Conservation (phyloP, 64 coral and sea anemone genomes). For the Hydrozoanthus tunicans region DNA sequence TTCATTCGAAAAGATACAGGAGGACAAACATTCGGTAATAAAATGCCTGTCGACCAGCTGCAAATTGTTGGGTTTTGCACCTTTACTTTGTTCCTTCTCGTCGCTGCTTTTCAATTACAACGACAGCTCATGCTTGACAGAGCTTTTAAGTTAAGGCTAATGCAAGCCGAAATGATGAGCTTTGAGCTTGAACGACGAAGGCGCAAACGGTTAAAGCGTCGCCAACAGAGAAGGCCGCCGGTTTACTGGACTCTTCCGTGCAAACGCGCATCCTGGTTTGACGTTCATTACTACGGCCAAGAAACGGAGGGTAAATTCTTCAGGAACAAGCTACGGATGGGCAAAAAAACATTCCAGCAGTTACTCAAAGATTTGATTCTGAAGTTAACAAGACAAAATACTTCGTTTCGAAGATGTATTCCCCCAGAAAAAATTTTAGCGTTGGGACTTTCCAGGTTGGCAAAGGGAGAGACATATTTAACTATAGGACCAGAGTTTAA, state of each 20-base stretch:
- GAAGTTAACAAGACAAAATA: conserved; percentile 19
- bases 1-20: too few relatives aligned
- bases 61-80: conserved; percentile 24
- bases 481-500: conserved; percentile 26
- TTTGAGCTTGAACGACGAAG: not conserved
- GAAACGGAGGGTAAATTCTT: not conserved
- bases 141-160: not conserved
- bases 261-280: not conserved
- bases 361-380: not conserved
- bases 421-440: conserved; percentile 33
- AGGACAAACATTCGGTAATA: too few relatives aligned
- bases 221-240: not conserved
- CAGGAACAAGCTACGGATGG: not conserved
- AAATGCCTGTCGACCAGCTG: conserved; percentile 8
- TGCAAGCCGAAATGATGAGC: not conserved
- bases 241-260: conserved; percentile 12
- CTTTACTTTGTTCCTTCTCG: not conserved
- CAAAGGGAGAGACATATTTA: conserved; percentile 20
- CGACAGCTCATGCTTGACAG: not conserved
- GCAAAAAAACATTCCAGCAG: not conserved
- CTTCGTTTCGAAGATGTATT: conserved; percentile 20
- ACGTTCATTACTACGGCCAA: conserved; percentile 20
- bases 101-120: conserved; percentile 6
- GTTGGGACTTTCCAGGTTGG: conserved; percentile 10
- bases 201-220: not conserved